Evolutionary conservation across 2,888 invertebrate genomes (phyloP), one percentile per base, ranked within the genome.

Genomic region (Iselma pallidipennis): DNA sequence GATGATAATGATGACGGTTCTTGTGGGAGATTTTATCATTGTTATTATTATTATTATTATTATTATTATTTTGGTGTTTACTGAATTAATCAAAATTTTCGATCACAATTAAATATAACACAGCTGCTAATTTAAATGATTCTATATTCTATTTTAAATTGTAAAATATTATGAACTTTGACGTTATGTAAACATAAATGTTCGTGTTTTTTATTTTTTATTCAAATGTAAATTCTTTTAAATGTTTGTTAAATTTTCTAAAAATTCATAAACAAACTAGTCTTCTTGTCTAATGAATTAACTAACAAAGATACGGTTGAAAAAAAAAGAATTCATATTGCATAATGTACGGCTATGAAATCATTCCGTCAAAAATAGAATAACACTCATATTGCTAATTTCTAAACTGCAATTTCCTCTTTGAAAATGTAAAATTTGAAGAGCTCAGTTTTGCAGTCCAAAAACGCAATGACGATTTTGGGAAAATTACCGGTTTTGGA

Each of bases 81-180:
- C 14, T 33, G 14, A 14, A 33, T 33, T 33, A 33, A 33, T 33
- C 33, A 14, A 33, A n/a, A 33, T 14, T 33, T 33, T 10, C 6
- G 33, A 33, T 33, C 14, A 14, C 14, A 33, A 33, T 33, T 4
- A 2, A 33, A 33, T 33, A 5, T 19, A 33, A 53, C 42, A 19
- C 29, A 48, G 9, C 53, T 53, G 31, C 65, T 59, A 49, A 62
- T 61, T 6, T 48, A 49, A n/a, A n/a, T n/a, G n/a, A n/a, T n/a
- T n/a, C n/a, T n/a, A n/a, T n/a, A n/a, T n/a, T n/a, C n/a, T n/a
- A n/a, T n/a, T n/a, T n/a, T n/a, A n/a, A 49, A 52, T 33, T 33
- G 29, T 37, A 25, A 55, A 56, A 33, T 33, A 14, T 14, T 50
- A 14, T 65, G 67, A 65, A 61, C 65, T 61, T 60, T 55, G 57